Percentiles rank a stretch among this genome's conserved stretches.
Evolutionary conservation across 2,113 vertebrate species (phyloP).

Genomic region (Forbesichthys papilliferus): DNA sequence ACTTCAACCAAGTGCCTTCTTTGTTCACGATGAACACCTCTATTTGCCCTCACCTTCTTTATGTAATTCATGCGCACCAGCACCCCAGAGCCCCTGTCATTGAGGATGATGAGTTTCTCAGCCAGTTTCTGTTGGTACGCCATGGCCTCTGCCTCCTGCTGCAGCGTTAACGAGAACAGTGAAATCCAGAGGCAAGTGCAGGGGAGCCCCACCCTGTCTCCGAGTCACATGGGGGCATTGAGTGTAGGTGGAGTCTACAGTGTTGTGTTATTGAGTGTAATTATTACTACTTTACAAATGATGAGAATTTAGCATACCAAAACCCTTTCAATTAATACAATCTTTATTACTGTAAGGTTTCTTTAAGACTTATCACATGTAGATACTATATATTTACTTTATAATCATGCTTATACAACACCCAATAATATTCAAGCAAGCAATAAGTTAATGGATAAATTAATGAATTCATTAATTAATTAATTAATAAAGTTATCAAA

Average conservation of each 20-base stretch:
- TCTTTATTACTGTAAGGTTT: no score
- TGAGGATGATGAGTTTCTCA: conserved; percentile 90
- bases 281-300: background rate
- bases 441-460: background rate
- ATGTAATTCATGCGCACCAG: conserved; percentile 89
- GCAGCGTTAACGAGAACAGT: conserved; percentile 9
- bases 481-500: no score
- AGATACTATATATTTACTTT: background rate
- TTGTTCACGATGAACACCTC: conserved; percentile 8
- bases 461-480: background rate
- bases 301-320: no score
- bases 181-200: conserved; percentile 45
- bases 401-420: background rate
- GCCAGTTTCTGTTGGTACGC: conserved; percentile 89
- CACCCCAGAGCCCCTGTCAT: conserved; percentile 86
- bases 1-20: conserved; percentile 57
- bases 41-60: conserved; percentile 85
- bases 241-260: conserved; percentile 45
- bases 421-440: no score
- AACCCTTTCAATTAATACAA: no score
- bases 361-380: background rate
- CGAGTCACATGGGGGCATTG: conserved; percentile 59
- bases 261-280: background rate
- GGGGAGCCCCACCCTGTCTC: conserved; percentile 55
- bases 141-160: conserved; percentile 62